Conservation (phyloP, 2,888 invertebrate genomes). For the Lasioglossum pauxillum region DNA sequence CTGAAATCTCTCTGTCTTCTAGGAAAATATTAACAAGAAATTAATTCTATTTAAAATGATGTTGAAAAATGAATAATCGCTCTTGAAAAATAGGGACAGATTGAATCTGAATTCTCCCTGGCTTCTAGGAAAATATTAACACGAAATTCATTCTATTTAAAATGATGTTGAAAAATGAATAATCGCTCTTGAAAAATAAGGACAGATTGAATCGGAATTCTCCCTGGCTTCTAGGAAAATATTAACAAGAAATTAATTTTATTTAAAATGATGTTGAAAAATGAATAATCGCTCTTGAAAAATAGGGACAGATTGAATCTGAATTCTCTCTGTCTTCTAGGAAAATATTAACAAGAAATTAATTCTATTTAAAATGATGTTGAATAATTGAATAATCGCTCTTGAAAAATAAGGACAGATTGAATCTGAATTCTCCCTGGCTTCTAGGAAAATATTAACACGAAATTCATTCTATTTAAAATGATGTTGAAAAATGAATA, state of each 20-base stretch:
- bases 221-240: not conserved
- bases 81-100: not conserved
- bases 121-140: not conserved
- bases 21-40: not conserved
- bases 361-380: too few species aligned
- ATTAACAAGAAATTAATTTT: not conserved
- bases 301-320: too few species aligned
- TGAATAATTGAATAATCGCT: too few species aligned
- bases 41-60: not conserved
- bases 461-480: too few species aligned
- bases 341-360: too few species aligned
- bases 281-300: too few species aligned
- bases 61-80: not conserved
- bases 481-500: not conserved
- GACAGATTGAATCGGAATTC: too few species aligned
- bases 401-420: too few species aligned
- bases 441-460: too few species aligned
- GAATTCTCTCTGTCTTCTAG: too few species aligned
- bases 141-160: not conserved
- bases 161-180: not conserved
- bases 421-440: too few species aligned
- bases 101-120: too few species aligned
- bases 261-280: not conserved
- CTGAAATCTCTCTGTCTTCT: not conserved
- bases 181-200: not conserved